Conservation (phyloP, 2,888 invertebrate species). For the Clistopyga incitator region DNA sequence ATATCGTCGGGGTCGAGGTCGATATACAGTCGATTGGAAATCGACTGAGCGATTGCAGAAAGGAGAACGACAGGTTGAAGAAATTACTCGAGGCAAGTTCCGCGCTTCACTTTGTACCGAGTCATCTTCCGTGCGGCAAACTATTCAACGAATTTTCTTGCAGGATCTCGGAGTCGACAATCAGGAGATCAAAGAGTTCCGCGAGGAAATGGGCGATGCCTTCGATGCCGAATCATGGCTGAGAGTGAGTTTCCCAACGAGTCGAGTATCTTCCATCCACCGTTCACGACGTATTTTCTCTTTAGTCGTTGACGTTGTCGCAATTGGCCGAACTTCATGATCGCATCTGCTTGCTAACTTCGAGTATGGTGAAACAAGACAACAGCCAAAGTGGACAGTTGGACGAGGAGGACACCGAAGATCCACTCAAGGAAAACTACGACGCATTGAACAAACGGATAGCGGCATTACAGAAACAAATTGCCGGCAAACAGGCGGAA, state of each 20-base stretch:
- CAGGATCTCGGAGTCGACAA: slow-evolving; percentile 66
- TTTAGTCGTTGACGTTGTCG: slow-evolving; percentile 77
- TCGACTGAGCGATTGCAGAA: slow-evolving; percentile 57
- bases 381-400: slow-evolving; percentile 30
- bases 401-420: slow-evolving; percentile 4
- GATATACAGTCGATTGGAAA: slow-evolving; percentile 74
- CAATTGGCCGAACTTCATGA: slow-evolving; percentile 80
- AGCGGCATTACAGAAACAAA: slow-evolving; percentile 78
- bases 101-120: slow-evolving; percentile 7
- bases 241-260: slow-evolving; percentile 67
- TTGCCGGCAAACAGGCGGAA: slow-evolving; percentile 77
- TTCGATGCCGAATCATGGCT: slow-evolving; percentile 79
- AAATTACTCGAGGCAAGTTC: slow-evolving; percentile 66
- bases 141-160: slow-evolving; percentile 35
- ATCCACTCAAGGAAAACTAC: slow-evolving; percentile 68
- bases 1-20: slow-evolving; percentile 74
- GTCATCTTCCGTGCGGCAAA: slow-evolving; percentile 37
- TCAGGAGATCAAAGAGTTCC: slow-evolving; percentile 57
- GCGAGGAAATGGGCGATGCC: slow-evolving; percentile 61
- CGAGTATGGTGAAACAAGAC: slow-evolving; percentile 74
- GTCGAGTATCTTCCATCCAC: slow-evolving; percentile 2
- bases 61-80: slow-evolving; percentile 67
- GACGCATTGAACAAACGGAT: slow-evolving; percentile 76
- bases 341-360: slow-evolving; percentile 76
- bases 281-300: slow-evolving; percentile 11